Conservation (phyloP, 2,113 vertebrate genomes). For the Oncorhynchus kisutch region DNA sequence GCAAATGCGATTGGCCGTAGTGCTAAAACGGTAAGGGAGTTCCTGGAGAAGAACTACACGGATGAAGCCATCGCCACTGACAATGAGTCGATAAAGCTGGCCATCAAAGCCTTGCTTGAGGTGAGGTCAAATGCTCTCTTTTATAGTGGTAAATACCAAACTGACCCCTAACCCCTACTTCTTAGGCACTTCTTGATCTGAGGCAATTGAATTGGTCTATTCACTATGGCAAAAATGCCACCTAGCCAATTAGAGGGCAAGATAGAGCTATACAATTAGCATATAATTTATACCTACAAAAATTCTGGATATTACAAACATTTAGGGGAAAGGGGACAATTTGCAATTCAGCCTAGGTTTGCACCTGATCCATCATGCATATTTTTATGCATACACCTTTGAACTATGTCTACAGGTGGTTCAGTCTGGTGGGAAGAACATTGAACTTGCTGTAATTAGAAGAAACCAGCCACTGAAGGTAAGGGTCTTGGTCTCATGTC, state of each 20-base stretch:
- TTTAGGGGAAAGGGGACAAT: too few species aligned
- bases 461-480: slow-evolving; percentile 81
- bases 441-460: slow-evolving; percentile 76
- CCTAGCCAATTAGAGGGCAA: too few species aligned
- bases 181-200: too few species aligned
- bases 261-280: too few species aligned
- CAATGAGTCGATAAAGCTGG: slow-evolving; percentile 77
- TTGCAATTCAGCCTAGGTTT: too few species aligned
- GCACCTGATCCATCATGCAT: too few species aligned
- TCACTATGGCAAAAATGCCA: too few species aligned
- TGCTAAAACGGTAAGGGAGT: slow-evolving; percentile 80
- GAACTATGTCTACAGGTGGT: slow-evolving; percentile 62
- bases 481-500: slow-evolving; percentile 1
- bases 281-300: too few species aligned
- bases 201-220: too few species aligned
- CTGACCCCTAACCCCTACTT: background rate
- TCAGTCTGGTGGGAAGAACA: slow-evolving; percentile 83
- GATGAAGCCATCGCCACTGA: slow-evolving; percentile 76
- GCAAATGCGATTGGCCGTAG: slow-evolving; percentile 80
- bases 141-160: background rate
- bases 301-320: too few species aligned
- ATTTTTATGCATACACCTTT: too few species aligned
- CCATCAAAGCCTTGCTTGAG: slow-evolving; percentile 82
- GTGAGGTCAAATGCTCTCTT: slow-evolving; percentile 59
- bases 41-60: slow-evolving; percentile 84